Percentiles rank a stretch among this genome's conserved stretches.
Evolutionary conservation across 1,140 invertebrate genomes (phyloP).

Genomic region (Drosophila kepulauana): DNA sequence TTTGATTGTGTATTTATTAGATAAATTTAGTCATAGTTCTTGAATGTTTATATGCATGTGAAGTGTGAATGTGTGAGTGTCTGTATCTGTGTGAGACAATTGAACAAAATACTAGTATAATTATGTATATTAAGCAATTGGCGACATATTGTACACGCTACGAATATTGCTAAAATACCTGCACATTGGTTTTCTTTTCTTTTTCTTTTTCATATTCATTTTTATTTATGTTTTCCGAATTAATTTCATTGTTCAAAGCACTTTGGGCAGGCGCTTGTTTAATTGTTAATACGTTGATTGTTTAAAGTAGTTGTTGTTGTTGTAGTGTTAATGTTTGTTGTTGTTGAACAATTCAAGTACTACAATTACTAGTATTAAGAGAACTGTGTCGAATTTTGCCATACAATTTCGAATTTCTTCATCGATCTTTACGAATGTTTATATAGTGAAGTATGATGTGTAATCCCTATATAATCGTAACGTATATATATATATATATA

Average conservation of each 20-base stretch:
- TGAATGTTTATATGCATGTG: slow-evolving; percentile 78
- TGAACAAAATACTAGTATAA: slow-evolving; percentile 62
- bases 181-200: slow-evolving; percentile 49
- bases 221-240: slow-evolving; percentile 16
- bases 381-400: neutral
- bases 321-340: slow-evolving; percentile 1
- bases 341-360: slow-evolving; percentile 10
- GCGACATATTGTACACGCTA: slow-evolving; percentile 81
- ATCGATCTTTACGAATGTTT: neutral
- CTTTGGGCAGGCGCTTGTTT: slow-evolving; percentile 76
- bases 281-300: slow-evolving; percentile 72
- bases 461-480: slow-evolving; percentile 40
- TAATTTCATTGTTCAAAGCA: slow-evolving; percentile 56
- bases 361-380: slow-evolving; percentile 2
- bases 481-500: slow-evolving; percentile 39
- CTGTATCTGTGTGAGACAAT: slow-evolving; percentile 20
- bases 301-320: slow-evolving; percentile 44
- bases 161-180: slow-evolving; percentile 81
- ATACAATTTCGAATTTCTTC: slow-evolving; percentile 4
- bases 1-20: slow-evolving; percentile 53
- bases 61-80: slow-evolving; percentile 46
- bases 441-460: slow-evolving; percentile 33
- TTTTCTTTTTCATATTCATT: neutral
- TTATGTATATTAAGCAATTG: slow-evolving; percentile 61
- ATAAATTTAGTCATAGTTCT: slow-evolving; percentile 38